phyloP scores from a whole-genome alignment of 2,113 vertebrate species.

The Capreolus pygargus region DNA sequence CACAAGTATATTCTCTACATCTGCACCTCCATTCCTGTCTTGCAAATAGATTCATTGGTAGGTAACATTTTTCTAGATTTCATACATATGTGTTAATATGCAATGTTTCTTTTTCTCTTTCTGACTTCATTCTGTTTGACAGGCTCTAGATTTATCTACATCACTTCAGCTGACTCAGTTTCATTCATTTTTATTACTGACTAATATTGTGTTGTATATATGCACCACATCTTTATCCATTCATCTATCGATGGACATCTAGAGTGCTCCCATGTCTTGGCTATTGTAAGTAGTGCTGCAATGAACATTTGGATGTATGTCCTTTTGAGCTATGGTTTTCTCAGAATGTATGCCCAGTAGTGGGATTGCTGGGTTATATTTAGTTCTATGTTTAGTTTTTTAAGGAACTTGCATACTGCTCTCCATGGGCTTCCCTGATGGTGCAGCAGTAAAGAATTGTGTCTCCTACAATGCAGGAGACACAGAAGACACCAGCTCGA shows the following conservation, averaged over 20 bases:
- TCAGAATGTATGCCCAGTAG: neutral
- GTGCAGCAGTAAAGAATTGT: neutral
- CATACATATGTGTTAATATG: neutral
- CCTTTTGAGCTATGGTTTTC: neutral
- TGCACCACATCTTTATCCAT: neutral
- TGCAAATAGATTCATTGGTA: neutral
- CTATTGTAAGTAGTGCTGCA: neutral
- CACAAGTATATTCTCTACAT: fast-evolving
- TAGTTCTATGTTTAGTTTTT: neutral
- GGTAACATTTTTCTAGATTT: neutral
- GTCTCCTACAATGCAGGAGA: neutral
- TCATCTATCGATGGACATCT: neutral
- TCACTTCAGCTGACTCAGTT: neutral
- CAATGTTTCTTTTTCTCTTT: neutral
- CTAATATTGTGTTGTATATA: neutral
- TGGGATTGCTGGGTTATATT: neutral
- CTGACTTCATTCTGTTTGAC: neutral
- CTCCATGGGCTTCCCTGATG: neutral
- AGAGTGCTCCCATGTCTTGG: neutral
- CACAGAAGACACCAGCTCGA: fast-evolving
- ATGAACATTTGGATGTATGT: neutral
- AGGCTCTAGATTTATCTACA: neutral
- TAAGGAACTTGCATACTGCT: neutral
- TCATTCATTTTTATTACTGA: neutral
- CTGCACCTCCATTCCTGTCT: neutral